Conservation (phyloP, 2,888 invertebrate genomes). For the Aspidiotus rigidus region DNA sequence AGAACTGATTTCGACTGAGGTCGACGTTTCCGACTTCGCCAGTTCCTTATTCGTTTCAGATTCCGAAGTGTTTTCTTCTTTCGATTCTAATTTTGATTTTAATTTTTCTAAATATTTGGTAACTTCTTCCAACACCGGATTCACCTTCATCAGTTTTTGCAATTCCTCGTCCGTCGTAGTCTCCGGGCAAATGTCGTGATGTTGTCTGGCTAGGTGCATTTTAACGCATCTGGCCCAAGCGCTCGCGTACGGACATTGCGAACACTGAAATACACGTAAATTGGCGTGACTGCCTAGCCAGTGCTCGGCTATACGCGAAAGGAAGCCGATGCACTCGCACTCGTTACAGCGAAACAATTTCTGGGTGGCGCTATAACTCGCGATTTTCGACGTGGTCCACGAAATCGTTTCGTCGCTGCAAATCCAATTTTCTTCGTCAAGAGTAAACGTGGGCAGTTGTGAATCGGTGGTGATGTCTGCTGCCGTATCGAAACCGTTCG, state of each 20-base stretch:
- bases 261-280: constrained; percentile 55
- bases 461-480: constrained; percentile 34
- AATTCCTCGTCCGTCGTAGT: constrained; percentile 45
- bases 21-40: background rate
- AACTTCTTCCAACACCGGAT: constrained; percentile 64
- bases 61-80: background rate
- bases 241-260: constrained; percentile 63
- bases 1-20: background rate
- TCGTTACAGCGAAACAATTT: constrained; percentile 65
- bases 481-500: constrained; percentile 34
- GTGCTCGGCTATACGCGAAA: constrained; percentile 64
- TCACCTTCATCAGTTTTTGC: constrained; percentile 52
- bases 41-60: background rate
- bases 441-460: constrained; percentile 44
- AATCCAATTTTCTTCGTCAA: constrained; percentile 52
- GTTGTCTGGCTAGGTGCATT: constrained; percentile 62
- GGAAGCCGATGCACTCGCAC: constrained; percentile 65
- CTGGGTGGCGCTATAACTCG: constrained; percentile 67
- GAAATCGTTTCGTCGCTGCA: constrained; percentile 60
- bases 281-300: constrained; percentile 66
- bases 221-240: constrained; percentile 68
- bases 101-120: constrained; percentile 60
- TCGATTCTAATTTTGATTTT: constrained; percentile 33
- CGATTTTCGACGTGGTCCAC: constrained; percentile 71
- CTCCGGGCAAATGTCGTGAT: constrained; percentile 60